Percentiles rank a stretch among this genome's conserved stretches.
Evolutionary conservation across 2,113 vertebrate species (phyloP).

Genomic region (Osmerus eperlanus): DNA sequence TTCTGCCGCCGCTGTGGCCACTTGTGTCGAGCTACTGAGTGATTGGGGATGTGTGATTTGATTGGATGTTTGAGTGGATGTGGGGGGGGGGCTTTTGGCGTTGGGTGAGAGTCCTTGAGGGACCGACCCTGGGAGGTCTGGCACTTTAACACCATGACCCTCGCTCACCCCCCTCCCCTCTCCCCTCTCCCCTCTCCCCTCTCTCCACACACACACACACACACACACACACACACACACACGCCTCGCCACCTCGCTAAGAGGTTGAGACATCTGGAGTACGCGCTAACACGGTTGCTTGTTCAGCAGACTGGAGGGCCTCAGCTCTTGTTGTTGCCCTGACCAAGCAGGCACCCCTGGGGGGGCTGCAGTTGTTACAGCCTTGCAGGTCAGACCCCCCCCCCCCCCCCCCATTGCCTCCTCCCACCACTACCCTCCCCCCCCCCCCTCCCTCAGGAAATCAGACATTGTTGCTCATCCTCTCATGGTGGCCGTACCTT

Average conservation of each 20-base stretch:
- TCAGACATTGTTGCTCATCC: background rate
- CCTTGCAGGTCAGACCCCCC: background rate
- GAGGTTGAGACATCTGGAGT: background rate
- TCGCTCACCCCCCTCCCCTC: background rate
- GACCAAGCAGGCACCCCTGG: background rate
- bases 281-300: background rate
- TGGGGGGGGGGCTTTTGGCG: background rate
- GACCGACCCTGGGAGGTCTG: background rate
- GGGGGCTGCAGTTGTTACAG: conserved; percentile 2
- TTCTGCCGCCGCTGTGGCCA: background rate
- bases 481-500: too few relatives aligned
- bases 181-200: conserved; percentile 1
- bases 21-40: background rate
- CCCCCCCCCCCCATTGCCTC: too few relatives aligned
- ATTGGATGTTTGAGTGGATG: background rate
- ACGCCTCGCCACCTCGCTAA: background rate
- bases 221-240: too few relatives aligned
- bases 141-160: conserved; percentile 10
- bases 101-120: background rate
- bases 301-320: background rate
- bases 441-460: background rate
- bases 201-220: too few relatives aligned
- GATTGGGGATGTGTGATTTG: background rate
- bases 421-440: too few relatives aligned
- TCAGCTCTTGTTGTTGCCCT: conserved; percentile 2